These are phyloP conservation scores for Helleia helle DNA, from an alignment of 2,888 invertebrate species.

Conservation along the genomic window DNA sequence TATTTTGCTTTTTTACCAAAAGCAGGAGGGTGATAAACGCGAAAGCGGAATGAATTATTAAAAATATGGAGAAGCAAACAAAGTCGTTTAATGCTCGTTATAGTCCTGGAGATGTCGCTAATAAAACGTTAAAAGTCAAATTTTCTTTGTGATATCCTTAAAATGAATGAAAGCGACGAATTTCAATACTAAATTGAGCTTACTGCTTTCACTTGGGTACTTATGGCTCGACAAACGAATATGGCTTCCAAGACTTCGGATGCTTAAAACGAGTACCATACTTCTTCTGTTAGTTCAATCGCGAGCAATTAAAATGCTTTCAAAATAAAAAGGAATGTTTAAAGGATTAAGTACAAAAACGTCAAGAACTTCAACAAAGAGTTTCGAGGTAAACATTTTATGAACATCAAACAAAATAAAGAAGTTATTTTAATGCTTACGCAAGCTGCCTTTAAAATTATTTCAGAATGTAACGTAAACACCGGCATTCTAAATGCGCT, in stretches of 20 bases:
- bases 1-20: no score
- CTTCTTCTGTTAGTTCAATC: neutral
- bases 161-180: no score
- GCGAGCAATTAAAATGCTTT: constrained; percentile 2
- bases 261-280: neutral
- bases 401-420: constrained; percentile 5
- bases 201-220: neutral
- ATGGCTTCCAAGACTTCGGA: neutral
- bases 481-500: neutral
- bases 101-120: no score
- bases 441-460: neutral
- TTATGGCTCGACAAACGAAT: neutral
- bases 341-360: neutral
- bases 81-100: no score
- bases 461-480: neutral
- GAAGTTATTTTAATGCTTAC: neutral
- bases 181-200: neutral
- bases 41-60: no score
- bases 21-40: no score
- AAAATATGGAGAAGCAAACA: no score
- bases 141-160: no score
- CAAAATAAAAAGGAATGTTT: constrained; percentile 1
- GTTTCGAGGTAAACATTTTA: neutral
- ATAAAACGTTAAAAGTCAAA: no score
- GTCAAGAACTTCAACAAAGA: constrained; percentile 1